Evolutionary conservation across 30 jellyfish, hydroid and myxozoan genomes (phyloP).

Genomic region (Mastigias papua): DNA sequence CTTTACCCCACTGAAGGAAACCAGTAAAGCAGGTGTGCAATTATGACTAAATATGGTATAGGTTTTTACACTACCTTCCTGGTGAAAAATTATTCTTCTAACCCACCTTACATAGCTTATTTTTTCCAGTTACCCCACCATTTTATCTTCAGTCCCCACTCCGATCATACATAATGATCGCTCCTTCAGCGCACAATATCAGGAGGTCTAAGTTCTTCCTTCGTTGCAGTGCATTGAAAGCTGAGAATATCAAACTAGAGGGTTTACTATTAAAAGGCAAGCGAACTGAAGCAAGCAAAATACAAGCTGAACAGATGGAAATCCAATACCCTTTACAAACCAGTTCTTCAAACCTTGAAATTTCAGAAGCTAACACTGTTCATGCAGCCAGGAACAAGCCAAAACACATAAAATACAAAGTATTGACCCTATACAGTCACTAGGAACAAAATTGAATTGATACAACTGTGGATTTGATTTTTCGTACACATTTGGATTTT

Average conservation of each 20-base stretch:
- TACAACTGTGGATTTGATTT: not conserved
- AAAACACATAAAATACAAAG: not conserved
- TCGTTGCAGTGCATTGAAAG: not conserved
- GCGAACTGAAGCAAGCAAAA: not conserved
- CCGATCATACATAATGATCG: too few species aligned
- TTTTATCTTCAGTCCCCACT: too few species aligned
- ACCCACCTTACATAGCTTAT: too few species aligned
- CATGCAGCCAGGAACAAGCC: not conserved
- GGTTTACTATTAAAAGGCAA: not conserved
- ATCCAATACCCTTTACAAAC: not conserved
- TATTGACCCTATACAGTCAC: not conserved
- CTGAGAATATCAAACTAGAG: not conserved
- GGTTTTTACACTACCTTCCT: too few species aligned
- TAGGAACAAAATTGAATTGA: not conserved
- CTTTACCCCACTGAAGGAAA: too few species aligned
- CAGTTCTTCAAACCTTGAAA: too few species aligned
- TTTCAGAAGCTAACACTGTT: not conserved
- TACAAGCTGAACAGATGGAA: slow-evolving; percentile 11
- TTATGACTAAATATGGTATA: too few species aligned
- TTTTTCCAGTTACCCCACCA: too few species aligned
- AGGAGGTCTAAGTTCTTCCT: not conserved
- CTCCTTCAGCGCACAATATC: not conserved
- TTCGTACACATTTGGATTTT: not conserved
- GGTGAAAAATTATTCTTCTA: too few species aligned
- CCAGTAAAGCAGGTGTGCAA: too few species aligned